Evolutionary conservation across 2,113 vertebrate genomes (phyloP).

Genomic region (Notarius quadriscutis): DNA sequence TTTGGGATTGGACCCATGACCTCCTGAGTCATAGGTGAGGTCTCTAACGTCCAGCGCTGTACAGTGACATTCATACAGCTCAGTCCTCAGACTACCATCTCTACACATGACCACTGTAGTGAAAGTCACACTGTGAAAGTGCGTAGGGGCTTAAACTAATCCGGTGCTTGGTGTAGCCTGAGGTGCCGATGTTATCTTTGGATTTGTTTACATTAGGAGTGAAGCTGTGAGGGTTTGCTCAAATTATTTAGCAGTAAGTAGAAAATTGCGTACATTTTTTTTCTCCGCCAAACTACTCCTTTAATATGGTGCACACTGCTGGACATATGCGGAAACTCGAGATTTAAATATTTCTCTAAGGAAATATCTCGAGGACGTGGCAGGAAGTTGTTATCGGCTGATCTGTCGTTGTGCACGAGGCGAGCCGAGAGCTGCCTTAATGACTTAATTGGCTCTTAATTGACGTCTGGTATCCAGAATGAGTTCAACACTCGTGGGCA

Average conservation of each 20-base stretch:
- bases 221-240: constrained; percentile 1
- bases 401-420: constrained; percentile 61
- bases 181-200: constrained; percentile 38
- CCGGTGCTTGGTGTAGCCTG: neutral
- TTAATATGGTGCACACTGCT: neutral
- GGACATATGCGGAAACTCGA: neutral
- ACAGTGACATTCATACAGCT: neutral
- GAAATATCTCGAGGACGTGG: constrained; percentile 66
- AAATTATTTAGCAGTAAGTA: constrained; percentile 18
- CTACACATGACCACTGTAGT: neutral
- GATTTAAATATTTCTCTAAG: constrained; percentile 53
- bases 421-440: constrained; percentile 65
- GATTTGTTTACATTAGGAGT: constrained; percentile 34
- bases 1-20: neutral
- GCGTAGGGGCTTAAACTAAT: neutral
- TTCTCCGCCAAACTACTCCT: neutral
- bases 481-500: constrained; percentile 70
- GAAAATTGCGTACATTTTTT: neutral
- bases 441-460: constrained; percentile 77
- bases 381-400: constrained; percentile 61
- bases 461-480: constrained; percentile 73
- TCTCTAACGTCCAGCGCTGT: neutral
- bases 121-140: neutral
- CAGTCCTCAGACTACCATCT: neutral
- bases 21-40: neutral